Evolutionary conservation across 1,140 invertebrate genomes (phyloP), one percentile per base, ranked within the genome.

Genomic region (Spodoptera litura): DNA sequence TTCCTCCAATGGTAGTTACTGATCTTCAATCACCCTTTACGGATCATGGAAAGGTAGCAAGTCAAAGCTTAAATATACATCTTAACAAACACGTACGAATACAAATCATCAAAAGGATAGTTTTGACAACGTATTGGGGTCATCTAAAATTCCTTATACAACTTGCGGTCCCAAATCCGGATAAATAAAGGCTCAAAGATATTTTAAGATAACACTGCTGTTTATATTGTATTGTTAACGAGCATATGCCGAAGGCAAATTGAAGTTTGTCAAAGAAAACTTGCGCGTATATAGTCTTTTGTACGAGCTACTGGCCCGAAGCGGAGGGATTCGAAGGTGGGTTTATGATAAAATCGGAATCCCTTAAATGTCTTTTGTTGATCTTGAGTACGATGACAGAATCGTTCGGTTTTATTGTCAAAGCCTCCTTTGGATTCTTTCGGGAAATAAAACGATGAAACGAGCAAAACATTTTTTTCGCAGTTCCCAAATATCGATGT

Each of bases 331-430:
- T 55, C 38, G 51, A 74, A 74, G 78, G 71, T 66, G 13, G 49
- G 51, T 55, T 79, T 79, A 79, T 73, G 44, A 74, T 79, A 59
- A 79, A 75, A 79, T 58, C 61, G 78, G 59, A 74, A 79, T 75
- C 73, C 59, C 56, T 64, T 76, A 74, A 74, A 59, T 74, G 71
- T 74, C 56, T 74, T 74, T 74, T 74, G 55, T 61, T 61, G 71
- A 74, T 74, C 55, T 74, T 61, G 71, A 74, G 56, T 74, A 59
- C 56, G 35, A 74, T 74, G 71, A 74, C 71, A 51, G 38, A 61
- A 74, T 74, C 71, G 56, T 61, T 61, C 31, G 56, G 71, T 74
- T 74, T 74, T 74, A 74, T 74, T 74, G 71, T 74, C 71, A 74
- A 74, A 74, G 71, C 71, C 61, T 61, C 55, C 38, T 70, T 70